Base-by-base conservation (phyloP, 2,113 vertebrate species). In the Nothoprocta perdicaria region DNA sequence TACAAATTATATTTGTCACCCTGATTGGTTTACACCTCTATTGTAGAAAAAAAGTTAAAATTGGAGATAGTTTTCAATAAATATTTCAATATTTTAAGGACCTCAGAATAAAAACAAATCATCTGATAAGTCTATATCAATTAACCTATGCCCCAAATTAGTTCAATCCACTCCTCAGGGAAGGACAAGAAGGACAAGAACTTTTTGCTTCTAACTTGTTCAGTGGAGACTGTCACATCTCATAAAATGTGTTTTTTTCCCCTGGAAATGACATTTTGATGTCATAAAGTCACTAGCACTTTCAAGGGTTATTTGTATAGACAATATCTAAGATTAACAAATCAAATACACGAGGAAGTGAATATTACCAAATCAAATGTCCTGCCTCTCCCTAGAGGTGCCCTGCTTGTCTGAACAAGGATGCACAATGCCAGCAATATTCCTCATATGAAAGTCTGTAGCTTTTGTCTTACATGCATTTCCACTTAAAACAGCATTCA, bases 261-360 rank as follows among this genome's bases (percentile, higher is more conserved):
- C 48, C 48, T 45, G 67, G 80, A 93, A 93, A 94, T 92, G 38
- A 95, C 71, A 94, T 90, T 92, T 91, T 81, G 66, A 63, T 93
- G 92, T 73, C 80, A 89, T 60, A 80, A 92, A 92, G 71, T 86
- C 69, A 67, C 29, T 29, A 40, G 67, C 52, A 81, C 73, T 88
- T 88, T 26, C 52, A 75, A 87, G 33, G 33, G 35, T 82, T 93
- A 80, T 73, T 94, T 90, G 90, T 89, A 92, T 61, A 77, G 43
- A n/a, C 57, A 93, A 66, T 12, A 48, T 55, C 72, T 43, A 79
- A 69, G 48, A 43, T 38, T 67, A 73, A 60, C 13, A 41, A 82
- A 92, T 62, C 29, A 31, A 75, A n/a, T 24, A 6, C 33, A 72
- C 41, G 3, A 29, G 29, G 38, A 88, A 90, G 55, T 71, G 82